Conservation (phyloP, 2,888 invertebrate species). For the Trachelus tabidus region DNA sequence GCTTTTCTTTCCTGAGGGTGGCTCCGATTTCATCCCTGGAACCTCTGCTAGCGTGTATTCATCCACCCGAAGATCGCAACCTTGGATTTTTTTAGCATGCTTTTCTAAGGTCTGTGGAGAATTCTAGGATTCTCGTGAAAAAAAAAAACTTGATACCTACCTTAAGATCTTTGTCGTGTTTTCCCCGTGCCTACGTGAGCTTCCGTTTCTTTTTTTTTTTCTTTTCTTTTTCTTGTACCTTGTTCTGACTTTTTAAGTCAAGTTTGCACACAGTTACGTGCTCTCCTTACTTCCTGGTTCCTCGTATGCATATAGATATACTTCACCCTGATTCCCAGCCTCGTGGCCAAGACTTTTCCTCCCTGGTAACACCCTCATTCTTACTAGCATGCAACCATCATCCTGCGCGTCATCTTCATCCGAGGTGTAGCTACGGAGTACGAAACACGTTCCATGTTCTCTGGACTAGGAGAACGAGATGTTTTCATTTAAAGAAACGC, state of each 20-base stretch:
- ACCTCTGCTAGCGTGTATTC: not conserved
- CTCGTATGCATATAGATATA: not conserved
- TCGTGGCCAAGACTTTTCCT: not conserved
- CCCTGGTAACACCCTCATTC: not conserved
- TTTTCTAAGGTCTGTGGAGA: not conserved
- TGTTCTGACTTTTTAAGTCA: not conserved
- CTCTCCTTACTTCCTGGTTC: not conserved
- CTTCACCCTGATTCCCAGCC: not conserved
- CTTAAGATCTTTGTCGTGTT: not conserved
- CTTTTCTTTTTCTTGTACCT: not conserved
- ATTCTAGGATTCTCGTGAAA: not conserved
- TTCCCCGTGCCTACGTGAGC: not conserved
- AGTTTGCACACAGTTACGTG: not conserved
- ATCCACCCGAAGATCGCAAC: not conserved
- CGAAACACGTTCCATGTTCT: not conserved
- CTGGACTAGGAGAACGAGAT: not conserved
- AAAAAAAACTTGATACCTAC: not conserved
- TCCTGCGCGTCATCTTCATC: not conserved
- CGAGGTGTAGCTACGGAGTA: not conserved
- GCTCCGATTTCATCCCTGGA: not conserved
- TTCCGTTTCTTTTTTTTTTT: not conserved
- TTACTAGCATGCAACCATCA: not conserved
- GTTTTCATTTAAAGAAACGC: slow-evolving; percentile 16
- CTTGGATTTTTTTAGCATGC: not conserved
- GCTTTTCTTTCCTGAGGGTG: not conserved